phyloP scores from a whole-genome alignment of 1,140 invertebrate genomes.

The Nasonia giraulti region DNA sequence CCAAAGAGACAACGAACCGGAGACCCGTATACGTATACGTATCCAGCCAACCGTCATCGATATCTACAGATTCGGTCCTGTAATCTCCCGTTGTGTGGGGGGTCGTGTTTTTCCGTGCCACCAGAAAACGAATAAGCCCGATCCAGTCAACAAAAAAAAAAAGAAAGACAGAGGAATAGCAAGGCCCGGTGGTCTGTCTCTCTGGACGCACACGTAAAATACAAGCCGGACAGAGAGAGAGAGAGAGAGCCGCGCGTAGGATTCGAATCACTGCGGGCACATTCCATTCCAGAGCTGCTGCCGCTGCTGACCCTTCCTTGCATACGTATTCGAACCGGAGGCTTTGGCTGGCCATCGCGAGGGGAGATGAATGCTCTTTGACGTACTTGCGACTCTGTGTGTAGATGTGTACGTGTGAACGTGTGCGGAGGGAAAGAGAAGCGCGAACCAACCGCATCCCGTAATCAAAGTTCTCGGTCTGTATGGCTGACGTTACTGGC shows the following conservation, averaged over 20 bases:
- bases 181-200: constrained; percentile 61
- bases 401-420: constrained; percentile 53
- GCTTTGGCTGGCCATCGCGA: constrained; percentile 57
- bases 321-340: constrained; percentile 61
- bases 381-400: background rate
- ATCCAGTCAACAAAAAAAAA: background rate
- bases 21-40: background rate
- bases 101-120: constrained; percentile 35
- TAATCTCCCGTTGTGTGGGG: constrained; percentile 11
- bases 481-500: constrained; percentile 8
- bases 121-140: constrained; percentile 27
- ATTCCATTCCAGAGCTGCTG: constrained; percentile 67
- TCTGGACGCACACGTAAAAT: constrained; percentile 35
- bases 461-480: constrained; percentile 61
- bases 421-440: constrained; percentile 50
- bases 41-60: background rate
- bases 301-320: constrained; percentile 53
- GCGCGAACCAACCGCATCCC: constrained; percentile 61
- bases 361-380: constrained; percentile 61
- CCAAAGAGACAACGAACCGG: background rate
- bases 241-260: constrained; percentile 47
- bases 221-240: constrained; percentile 4
- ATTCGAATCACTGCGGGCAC: constrained; percentile 71
- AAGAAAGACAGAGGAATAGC: constrained; percentile 31
- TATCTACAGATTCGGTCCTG: background rate